Evolutionary conservation across 1,140 invertebrate species (phyloP).

Genomic region (Nasonia giraulti): DNA sequence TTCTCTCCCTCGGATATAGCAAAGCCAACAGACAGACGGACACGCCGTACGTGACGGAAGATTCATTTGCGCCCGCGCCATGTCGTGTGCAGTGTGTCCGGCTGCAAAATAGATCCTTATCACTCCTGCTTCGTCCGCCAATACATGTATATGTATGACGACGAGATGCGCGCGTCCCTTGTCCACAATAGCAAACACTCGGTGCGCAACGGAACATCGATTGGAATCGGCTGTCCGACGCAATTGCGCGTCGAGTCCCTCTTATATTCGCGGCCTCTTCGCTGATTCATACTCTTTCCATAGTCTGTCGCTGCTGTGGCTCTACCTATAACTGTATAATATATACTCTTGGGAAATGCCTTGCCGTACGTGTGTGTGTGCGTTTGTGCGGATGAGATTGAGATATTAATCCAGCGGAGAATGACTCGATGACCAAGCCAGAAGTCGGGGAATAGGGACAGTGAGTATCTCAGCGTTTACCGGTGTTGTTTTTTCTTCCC

Average conservation of each 20-base stretch:
- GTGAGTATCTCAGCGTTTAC: too few relatives aligned
- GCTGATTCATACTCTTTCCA: neutral
- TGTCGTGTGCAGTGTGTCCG: neutral
- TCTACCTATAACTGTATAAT: neutral
- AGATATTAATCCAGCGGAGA: neutral
- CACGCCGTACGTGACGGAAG: neutral
- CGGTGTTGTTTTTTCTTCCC: too few relatives aligned
- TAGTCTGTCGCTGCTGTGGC: neutral
- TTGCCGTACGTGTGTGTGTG: neutral
- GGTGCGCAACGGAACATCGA: neutral
- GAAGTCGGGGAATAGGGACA: too few relatives aligned
- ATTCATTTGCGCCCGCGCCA: neutral
- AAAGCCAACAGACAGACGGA: neutral
- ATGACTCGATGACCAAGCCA: neutral
- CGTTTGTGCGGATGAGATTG: neutral
- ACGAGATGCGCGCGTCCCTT: neutral
- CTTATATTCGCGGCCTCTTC: neutral
- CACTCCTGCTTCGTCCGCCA: neutral
- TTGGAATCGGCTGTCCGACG: slow-evolving; percentile 2
- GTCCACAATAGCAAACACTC: neutral
- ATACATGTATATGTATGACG: neutral
- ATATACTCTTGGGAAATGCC: neutral
- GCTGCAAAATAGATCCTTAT: neutral
- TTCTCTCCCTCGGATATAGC: neutral
- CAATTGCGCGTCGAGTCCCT: neutral